Percentiles rank a stretch among this genome's conserved stretches.
Conservation (phyloP, 2,888 invertebrate genomes). For the Tuta absoluta region DNA sequence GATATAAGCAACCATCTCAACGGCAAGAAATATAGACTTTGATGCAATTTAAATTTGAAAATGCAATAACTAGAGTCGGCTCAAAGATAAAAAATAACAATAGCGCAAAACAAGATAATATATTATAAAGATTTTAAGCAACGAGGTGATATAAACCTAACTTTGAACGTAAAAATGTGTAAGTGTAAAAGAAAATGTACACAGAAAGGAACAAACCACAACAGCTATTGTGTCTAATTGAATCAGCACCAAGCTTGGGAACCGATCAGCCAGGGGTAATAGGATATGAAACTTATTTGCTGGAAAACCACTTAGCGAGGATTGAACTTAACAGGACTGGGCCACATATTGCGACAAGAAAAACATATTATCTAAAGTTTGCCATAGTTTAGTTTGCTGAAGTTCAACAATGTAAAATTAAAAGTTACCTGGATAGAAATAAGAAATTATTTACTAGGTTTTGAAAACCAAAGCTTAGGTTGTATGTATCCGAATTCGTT, state of each 20-base stretch:
- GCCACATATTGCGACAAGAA: not conserved
- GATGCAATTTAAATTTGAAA: not conserved
- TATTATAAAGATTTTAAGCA: slow-evolving; percentile 20
- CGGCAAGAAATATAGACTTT: not conserved
- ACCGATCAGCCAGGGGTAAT: slow-evolving; percentile 13
- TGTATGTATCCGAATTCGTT: too few species aligned
- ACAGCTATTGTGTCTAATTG: slow-evolving; percentile 28
- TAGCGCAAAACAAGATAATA: slow-evolving; percentile 28
- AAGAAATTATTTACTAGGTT: too few species aligned
- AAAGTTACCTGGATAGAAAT: too few species aligned
- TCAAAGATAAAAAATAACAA: slow-evolving; percentile 1
- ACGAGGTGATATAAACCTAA: slow-evolving; percentile 5
- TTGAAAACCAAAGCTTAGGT: too few species aligned
- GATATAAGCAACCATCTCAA: slow-evolving; percentile 23
- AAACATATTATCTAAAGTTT: not conserved
- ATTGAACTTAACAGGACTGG: not conserved
- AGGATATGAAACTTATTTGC: slow-evolving; percentile 14
- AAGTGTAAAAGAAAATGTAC: not conserved
- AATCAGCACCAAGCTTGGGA: slow-evolving; percentile 21
- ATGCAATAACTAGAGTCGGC: too few species aligned
- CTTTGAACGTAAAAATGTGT: not conserved
- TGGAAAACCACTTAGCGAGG: not conserved
- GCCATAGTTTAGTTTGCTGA: too few species aligned
- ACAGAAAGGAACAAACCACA: slow-evolving; percentile 20
- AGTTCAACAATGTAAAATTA: too few species aligned